Percentiles rank a stretch among this genome's conserved stretches.
phyloP scores from a whole-genome alignment of 1,140 invertebrate species.

The Theocolax elegans region DNA sequence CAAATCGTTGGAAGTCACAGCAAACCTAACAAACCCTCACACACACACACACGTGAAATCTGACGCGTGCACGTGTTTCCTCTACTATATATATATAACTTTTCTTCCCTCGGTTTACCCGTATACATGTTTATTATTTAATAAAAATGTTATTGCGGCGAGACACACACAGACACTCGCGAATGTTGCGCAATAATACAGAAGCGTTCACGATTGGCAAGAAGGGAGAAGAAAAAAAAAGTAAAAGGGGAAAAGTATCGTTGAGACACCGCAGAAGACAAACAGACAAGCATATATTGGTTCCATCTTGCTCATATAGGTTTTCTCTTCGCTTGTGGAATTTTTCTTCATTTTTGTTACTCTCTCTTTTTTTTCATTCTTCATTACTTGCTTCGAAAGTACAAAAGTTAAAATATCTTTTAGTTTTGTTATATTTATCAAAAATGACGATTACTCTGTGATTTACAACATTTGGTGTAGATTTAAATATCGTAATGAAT shows the following conservation, averaged over 20 bases:
- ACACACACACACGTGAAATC: neutral
- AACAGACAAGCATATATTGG: conserved; percentile 53
- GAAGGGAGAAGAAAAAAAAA: conserved; percentile 1
- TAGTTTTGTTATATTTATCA: no score
- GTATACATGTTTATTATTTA: conserved; percentile 57
- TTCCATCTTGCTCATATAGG: conserved; percentile 43
- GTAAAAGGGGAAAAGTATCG: neutral
- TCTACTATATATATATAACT: no score
- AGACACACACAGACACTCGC: conserved; percentile 36
- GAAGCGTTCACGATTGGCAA: conserved; percentile 48
- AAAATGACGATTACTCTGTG: no score
- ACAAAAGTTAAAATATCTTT: no score
- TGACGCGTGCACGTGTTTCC: conserved; percentile 27
- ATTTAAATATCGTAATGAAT: no score
- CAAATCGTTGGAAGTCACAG: conserved; percentile 23
- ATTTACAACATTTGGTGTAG: no score
- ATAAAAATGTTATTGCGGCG: conserved; percentile 59
- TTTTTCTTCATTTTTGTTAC: no score
- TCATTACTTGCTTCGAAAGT: no score
- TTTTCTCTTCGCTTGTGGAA: conserved; percentile 18
- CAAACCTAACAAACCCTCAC: conserved; percentile 14
- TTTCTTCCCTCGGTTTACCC: neutral
- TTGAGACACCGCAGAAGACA: conserved; percentile 28
- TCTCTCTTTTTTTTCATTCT: no score
- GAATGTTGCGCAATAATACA: conserved; percentile 46